Conservation (phyloP, 2,797 vertebrate species). For the Oreochromis grahami region DNA sequence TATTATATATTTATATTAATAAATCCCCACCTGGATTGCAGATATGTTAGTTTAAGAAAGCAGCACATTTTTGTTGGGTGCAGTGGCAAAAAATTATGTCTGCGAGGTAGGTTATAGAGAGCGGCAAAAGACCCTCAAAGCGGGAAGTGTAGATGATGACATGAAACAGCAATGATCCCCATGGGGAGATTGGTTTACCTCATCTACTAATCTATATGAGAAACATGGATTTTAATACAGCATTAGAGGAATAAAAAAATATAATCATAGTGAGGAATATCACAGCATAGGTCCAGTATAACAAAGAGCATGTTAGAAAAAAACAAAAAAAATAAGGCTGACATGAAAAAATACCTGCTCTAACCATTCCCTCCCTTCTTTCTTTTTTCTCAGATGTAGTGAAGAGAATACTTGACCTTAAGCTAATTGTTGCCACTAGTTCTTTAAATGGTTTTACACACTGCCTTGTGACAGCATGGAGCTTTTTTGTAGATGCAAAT, state of each 20-base stretch:
- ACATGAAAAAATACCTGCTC: background rate
- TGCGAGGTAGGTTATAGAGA: background rate
- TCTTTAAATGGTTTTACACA: slow-evolving; percentile 54
- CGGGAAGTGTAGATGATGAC: background rate
- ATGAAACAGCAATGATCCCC: slow-evolving; percentile 13
- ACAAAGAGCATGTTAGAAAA: background rate
- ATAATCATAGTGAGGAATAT: background rate
- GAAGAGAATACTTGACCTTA: slow-evolving; percentile 39
- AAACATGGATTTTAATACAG: slow-evolving; percentile 4
- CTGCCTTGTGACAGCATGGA: slow-evolving; percentile 16
- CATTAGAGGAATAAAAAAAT: background rate
- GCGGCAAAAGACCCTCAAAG: background rate
- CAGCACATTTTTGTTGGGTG: background rate
- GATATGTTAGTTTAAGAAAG: slow-evolving; percentile 27
- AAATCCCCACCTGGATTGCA: slow-evolving; percentile 15
- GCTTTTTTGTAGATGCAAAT: slow-evolving; percentile 55
- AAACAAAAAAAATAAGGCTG: background rate
- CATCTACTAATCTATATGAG: slow-evolving; percentile 5
- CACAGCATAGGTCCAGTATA: background rate
- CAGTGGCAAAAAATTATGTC: background rate
- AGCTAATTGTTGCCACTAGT: slow-evolving; percentile 51
- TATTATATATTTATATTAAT: too few relatives aligned
- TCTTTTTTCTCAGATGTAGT: background rate
- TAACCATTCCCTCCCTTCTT: background rate
- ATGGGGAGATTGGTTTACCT: slow-evolving; percentile 1